Evolutionary conservation across 2,797 vertebrate species (phyloP).

Genomic region (Steatocranus sp.): DNA sequence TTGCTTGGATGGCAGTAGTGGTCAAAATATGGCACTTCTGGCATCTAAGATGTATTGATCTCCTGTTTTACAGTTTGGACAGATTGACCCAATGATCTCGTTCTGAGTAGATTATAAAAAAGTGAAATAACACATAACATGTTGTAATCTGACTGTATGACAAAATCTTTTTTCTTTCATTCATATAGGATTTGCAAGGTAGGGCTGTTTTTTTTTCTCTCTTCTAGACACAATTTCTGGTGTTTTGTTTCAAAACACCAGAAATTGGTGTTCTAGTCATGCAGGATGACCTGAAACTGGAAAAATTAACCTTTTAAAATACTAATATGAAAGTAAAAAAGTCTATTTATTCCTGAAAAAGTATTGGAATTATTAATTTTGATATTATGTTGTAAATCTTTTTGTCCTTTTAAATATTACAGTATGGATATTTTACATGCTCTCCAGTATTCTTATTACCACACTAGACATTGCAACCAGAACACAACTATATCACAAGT

Average conservation of each 20-base stretch:
- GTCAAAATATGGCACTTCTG: background rate
- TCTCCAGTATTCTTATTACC: background rate
- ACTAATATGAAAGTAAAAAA: background rate
- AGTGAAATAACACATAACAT: background rate
- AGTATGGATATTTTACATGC: background rate
- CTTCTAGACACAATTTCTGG: background rate
- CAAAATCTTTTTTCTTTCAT: background rate
- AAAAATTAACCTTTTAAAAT: background rate
- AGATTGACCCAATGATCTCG: rapidly evolving
- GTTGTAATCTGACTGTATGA: background rate
- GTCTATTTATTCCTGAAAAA: background rate
- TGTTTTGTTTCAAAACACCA: rapidly evolving
- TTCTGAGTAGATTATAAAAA: background rate
- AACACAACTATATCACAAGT: slow-evolving; percentile 9
- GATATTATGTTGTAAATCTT: background rate
- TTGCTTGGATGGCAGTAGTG: background rate
- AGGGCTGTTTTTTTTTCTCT: background rate
- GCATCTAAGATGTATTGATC: background rate
- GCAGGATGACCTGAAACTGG: background rate
- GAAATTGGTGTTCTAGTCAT: background rate
- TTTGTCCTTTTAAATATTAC: background rate
- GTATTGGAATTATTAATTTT: rapidly evolving
- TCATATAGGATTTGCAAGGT: background rate
- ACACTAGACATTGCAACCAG: background rate
- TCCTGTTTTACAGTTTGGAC: background rate